A percentile compares a stretch with the other conserved stretches of the same genome.
phyloP scores from a whole-genome alignment of 2,113 vertebrate species.

The Theristicus caerulescens region DNA sequence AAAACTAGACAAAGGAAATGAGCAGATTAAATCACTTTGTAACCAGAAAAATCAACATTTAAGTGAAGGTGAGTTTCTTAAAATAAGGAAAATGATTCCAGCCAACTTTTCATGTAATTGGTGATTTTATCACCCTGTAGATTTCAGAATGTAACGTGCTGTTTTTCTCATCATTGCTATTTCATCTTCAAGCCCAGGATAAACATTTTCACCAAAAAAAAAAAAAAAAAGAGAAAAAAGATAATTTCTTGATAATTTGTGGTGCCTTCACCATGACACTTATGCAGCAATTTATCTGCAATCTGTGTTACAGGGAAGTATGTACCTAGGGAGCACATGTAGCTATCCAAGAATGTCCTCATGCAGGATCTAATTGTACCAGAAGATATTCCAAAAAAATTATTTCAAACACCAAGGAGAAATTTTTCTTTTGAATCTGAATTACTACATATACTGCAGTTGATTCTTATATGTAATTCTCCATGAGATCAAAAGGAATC shows the following conservation, averaged over 20 bases:
- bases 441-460: neutral
- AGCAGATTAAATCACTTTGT: neutral
- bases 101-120: neutral
- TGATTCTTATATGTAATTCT: neutral
- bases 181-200: neutral
- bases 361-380: neutral
- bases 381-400: neutral
- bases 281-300: neutral
- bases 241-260: neutral
- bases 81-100: neutral
- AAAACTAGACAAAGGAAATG: neutral
- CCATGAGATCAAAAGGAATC: neutral
- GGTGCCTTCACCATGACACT: neutral
- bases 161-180: neutral
- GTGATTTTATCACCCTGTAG: neutral
- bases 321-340: neutral
- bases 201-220: neutral
- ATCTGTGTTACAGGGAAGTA: neutral
- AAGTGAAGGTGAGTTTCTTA: neutral
- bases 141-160: neutral
- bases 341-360: neutral
- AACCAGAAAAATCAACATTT: neutral
- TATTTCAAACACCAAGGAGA: neutral
- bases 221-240: neutral
- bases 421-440: neutral